Evolutionary conservation across 2,888 invertebrate genomes (phyloP).

Genomic region (Harmothoe impar): DNA sequence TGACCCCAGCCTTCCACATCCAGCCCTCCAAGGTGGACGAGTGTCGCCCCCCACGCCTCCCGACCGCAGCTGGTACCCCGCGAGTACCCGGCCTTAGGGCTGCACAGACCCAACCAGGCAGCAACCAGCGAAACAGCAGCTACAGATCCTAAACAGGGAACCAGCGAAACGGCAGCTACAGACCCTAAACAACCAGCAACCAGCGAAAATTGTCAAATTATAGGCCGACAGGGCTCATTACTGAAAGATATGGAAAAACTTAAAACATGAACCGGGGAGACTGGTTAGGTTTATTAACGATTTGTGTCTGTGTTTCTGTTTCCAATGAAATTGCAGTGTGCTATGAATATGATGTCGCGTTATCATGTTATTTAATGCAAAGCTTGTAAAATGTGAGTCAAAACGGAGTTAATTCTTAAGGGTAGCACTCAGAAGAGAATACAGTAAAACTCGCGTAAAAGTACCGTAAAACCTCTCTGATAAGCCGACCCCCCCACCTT

Average conservation of each 20-base stretch:
- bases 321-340: background rate
- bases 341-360: no score
- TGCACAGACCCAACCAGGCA: background rate
- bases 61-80: background rate
- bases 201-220: background rate
- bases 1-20: conserved; percentile 95
- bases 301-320: background rate
- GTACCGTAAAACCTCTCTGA: no score
- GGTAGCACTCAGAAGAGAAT: no score
- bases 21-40: conserved; percentile 94
- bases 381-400: no score
- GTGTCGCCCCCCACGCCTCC: background rate
- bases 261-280: conserved; percentile 9
- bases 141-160: no score
- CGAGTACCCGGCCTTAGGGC: background rate
- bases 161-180: background rate
- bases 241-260: conserved; percentile 43
- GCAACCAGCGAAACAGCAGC: background rate
- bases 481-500: no score
- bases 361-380: no score
- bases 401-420: no score
- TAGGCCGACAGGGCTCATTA: background rate
- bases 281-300: no score
- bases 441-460: no score
- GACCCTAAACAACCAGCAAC: background rate